Percentiles rank a stretch among this genome's conserved stretches.
Evolutionary conservation across 2,888 invertebrate species (phyloP).

Genomic region (Epirrita christyi): DNA sequence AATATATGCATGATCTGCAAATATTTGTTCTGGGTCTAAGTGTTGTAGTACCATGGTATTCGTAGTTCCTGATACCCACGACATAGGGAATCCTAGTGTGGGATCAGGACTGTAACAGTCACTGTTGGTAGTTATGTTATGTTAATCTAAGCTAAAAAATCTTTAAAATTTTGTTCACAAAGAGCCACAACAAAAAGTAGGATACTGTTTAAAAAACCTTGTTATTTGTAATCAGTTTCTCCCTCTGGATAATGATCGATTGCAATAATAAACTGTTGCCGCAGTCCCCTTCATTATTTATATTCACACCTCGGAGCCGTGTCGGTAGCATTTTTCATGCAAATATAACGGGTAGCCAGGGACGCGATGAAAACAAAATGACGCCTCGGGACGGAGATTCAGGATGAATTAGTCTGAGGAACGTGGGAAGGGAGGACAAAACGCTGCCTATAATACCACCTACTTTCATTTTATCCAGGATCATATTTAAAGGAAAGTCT

Average conservation of each 20-base stretch:
- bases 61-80: too few relatives aligned
- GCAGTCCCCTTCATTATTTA: constrained; percentile 67
- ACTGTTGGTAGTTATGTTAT: too few relatives aligned
- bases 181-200: too few relatives aligned
- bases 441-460: constrained; percentile 8
- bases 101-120: too few relatives aligned
- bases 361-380: constrained; percentile 42
- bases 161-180: background rate
- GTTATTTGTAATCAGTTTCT: constrained; percentile 42
- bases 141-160: too few relatives aligned
- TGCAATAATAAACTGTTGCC: constrained; percentile 63
- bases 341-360: constrained; percentile 57
- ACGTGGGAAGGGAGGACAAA: constrained; percentile 8
- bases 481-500: background rate
- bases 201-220: too few relatives aligned
- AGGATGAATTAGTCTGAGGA: constrained; percentile 31
- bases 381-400: constrained; percentile 31
- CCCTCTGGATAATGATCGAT: constrained; percentile 59
- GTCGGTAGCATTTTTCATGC: constrained; percentile 68
- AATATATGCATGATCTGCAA: too few relatives aligned
- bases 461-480: constrained; percentile 5
- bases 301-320: constrained; percentile 64
- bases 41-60: too few relatives aligned
- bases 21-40: too few relatives aligned
- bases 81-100: too few relatives aligned